Evolutionary conservation across 1,140 invertebrate species (phyloP).

Genomic region (Plodia interpunctella): DNA sequence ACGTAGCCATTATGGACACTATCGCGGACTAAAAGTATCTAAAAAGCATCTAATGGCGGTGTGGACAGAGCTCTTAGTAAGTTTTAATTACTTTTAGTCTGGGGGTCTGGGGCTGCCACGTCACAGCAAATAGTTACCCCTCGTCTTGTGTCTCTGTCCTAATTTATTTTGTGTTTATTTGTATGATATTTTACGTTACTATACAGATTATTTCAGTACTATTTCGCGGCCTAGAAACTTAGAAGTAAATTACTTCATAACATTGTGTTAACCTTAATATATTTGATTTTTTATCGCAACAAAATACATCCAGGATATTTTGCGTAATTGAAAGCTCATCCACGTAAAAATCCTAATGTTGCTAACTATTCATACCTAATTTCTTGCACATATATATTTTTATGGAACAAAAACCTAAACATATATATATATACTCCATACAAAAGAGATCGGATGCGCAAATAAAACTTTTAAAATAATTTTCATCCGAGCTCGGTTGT

Average conservation of each 20-base stretch:
- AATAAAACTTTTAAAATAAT: slow-evolving; percentile 21
- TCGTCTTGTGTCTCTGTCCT: slow-evolving; percentile 9
- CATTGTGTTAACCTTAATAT: too few species aligned
- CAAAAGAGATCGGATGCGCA: neutral
- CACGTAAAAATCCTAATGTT: too few species aligned
- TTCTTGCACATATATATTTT: too few species aligned
- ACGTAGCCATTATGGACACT: neutral
- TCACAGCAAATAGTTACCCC: slow-evolving; percentile 16
- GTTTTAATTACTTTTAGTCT: slow-evolving; percentile 46
- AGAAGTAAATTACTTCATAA: too few species aligned
- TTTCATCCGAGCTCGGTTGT: slow-evolving; percentile 12
- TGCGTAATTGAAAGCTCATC: too few species aligned
- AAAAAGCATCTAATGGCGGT: slow-evolving; percentile 12
- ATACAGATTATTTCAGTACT: too few species aligned
- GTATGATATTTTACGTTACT: too few species aligned
- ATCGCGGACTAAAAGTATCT: neutral
- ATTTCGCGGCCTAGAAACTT: too few species aligned
- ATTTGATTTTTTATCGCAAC: too few species aligned
- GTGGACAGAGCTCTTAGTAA: slow-evolving; percentile 34
- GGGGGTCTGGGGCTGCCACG: slow-evolving; percentile 4
- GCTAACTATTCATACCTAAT: too few species aligned
- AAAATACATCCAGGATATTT: too few species aligned
- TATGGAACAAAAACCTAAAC: neutral
- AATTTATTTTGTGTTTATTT: slow-evolving; percentile 12
- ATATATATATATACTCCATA: neutral